Conservation (phyloP, 2,797 vertebrate species). For the Amblyopsis hoosieri region DNA sequence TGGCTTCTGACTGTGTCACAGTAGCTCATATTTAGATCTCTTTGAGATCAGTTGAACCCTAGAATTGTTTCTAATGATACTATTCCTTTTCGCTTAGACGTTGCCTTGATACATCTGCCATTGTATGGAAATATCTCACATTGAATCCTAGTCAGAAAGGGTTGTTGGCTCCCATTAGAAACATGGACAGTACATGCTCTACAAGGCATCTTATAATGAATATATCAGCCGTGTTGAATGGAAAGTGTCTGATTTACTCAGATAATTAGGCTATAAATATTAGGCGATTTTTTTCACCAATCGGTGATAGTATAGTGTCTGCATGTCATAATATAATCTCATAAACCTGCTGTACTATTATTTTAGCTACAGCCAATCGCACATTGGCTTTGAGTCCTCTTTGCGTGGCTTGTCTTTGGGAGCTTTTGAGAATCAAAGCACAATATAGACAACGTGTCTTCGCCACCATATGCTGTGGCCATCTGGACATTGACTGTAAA, state of each 20-base stretch:
- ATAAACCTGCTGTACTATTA: too few species aligned
- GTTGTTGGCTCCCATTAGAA: conserved; percentile 67
- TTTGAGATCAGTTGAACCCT: conserved; percentile 55
- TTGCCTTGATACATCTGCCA: conserved; percentile 36
- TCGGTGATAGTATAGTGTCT: too few species aligned
- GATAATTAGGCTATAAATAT: too few species aligned
- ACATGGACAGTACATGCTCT: conserved; percentile 68
- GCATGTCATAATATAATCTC: not conserved
- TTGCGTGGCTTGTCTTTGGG: conserved; percentile 44
- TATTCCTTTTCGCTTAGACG: conserved; percentile 41
- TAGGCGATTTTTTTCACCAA: too few species aligned
- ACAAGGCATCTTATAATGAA: conserved; percentile 67
- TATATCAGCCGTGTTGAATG: conserved; percentile 50
- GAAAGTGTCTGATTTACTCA: conserved; percentile 29
- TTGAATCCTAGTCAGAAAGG: conserved; percentile 57
- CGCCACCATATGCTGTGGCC: conserved; percentile 5
- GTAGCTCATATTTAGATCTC: conserved; percentile 42
- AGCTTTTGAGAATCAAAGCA: conserved; percentile 42
- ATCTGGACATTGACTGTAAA: not conserved
- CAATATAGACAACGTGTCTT: conserved; percentile 39
- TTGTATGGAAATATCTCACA: conserved; percentile 55
- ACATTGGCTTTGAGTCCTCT: conserved; percentile 30
- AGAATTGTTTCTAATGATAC: conserved; percentile 57
- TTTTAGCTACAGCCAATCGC: too few species aligned
- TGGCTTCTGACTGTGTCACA: conserved; percentile 38